Evolutionary conservation across 2,797 vertebrate genomes (phyloP).

Genomic region (Xenopus petersii): DNA sequence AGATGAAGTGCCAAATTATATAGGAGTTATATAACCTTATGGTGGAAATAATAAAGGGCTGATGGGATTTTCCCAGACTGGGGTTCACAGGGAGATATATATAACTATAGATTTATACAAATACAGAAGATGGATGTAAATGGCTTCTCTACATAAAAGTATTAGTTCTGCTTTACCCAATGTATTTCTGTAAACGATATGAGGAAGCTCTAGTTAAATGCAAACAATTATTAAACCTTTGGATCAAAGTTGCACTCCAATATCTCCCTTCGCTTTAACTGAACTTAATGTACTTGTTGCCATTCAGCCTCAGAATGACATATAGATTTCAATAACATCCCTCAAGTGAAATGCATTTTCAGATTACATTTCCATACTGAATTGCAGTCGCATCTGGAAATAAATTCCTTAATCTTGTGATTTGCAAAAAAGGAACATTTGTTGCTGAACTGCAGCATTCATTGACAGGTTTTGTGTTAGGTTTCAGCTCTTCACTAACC

Average conservation of each 20-base stretch:
- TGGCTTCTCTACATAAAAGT: neutral
- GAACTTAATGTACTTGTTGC: constrained; percentile 44
- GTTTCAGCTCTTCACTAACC: constrained; percentile 35
- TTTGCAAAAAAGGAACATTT: constrained; percentile 28
- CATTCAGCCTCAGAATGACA: constrained; percentile 34
- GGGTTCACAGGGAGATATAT: no score
- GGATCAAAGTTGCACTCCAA: constrained; percentile 2
- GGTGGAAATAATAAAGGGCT: no score
- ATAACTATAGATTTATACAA: no score
- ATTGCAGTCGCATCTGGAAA: constrained; percentile 34
- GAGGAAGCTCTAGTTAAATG: constrained; percentile 4
- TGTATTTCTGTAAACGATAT: constrained; percentile 11
- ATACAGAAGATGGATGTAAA: no score
- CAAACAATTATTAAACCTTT: constrained; percentile 27
- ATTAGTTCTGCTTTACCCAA: neutral
- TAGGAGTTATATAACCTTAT: no score
- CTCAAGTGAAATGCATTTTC: constrained; percentile 46
- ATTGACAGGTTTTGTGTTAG: constrained; percentile 43
- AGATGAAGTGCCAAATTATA: no score
- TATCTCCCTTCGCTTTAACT: constrained; percentile 37
- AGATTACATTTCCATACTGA: constrained; percentile 47
- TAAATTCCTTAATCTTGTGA: constrained; percentile 41
- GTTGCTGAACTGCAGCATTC: constrained; percentile 28
- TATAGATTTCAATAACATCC: constrained; percentile 46
- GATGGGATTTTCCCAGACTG: no score